Conservation (phyloP, 2,888 invertebrate genomes). For the Cyaniris semiargus region DNA sequence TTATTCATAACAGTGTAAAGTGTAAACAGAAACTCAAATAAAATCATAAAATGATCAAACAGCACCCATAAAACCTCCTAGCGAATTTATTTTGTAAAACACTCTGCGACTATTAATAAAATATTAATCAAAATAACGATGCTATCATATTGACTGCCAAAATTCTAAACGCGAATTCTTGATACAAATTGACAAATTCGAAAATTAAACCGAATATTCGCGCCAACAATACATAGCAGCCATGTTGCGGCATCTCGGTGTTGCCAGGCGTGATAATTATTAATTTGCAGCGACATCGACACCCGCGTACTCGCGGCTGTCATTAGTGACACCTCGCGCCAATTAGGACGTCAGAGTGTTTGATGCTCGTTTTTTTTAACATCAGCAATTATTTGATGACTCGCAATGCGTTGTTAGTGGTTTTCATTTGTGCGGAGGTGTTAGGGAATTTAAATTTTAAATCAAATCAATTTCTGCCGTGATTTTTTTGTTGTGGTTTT, state of each 20-base stretch:
- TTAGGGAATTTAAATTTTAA: conserved; percentile 49
- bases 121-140: background rate
- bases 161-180: conserved; percentile 29
- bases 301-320: conserved; percentile 63
- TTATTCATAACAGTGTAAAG: too few relatives aligned
- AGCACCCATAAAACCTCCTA: background rate
- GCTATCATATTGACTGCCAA: background rate
- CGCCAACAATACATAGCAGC: conserved; percentile 69
- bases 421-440: conserved; percentile 55
- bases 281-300: conserved; percentile 72
- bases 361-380: conserved; percentile 77
- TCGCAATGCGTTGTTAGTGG: conserved; percentile 64
- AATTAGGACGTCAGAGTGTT: conserved; percentile 74
- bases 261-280: conserved; percentile 79
- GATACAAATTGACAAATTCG: conserved; percentile 49
- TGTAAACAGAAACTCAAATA: background rate
- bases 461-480: conserved; percentile 38
- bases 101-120: background rate
- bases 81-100: background rate
- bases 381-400: conserved; percentile 75
- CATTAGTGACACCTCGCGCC: conserved; percentile 80
- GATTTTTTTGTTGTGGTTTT: conserved; percentile 42
- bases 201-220: conserved; percentile 59
- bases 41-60: background rate
- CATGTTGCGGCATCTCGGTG: conserved; percentile 71